Evolutionary conservation across 2,888 invertebrate genomes (phyloP), one percentile per base, ranked within the genome.

Genomic region (Odontocolon sp.): DNA sequence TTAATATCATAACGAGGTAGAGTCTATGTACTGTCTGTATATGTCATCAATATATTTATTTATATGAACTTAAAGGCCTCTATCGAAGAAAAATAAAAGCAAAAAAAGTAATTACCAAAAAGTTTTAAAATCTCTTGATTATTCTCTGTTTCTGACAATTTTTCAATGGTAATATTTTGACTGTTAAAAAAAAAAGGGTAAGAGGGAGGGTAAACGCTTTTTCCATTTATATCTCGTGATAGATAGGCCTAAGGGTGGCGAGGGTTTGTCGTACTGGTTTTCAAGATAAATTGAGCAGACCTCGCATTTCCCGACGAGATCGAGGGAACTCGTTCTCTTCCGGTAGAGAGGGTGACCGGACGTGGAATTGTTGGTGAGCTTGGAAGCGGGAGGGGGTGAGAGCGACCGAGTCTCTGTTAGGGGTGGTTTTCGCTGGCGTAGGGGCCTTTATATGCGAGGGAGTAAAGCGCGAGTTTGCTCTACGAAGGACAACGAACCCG

Each of bases 401-500:
- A 38, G 33, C 42, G 70, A 57, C 8, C 36, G 40, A 47, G 26
- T 69, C 26, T 50, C 36, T 18, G n/a, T 45, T 9, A 45, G 68
- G 71, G 61, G 71, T 54, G 54, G 70, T 59, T 71, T 67, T 56
- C 9, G 69, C 36, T 66, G 45, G 31, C 45, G 40, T 16, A 47
- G 36, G 47, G 31, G 45, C 31, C 63, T 56, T 52, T n/a, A n/a
- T 56, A 54, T 68, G 38, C 67, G 66, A 56, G 59, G 54, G 40
- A 26, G 68, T 38, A 70, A 75, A 79, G 57, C 70, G 70, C 57
- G 67, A 36, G 71, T 76, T 70, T 54, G 69, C 81, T 78, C 82
- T 64, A 77, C 79, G 80, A 83, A 85, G 87, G 86, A 85, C 87
- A 83, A 86, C 83, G 87, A 87, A 86, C 87, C 83, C 86, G 83